These are phyloP conservation scores for Spilogale gracilis DNA, from an alignment of 2,113 vertebrate genomes.

Conservation along the genomic window DNA sequence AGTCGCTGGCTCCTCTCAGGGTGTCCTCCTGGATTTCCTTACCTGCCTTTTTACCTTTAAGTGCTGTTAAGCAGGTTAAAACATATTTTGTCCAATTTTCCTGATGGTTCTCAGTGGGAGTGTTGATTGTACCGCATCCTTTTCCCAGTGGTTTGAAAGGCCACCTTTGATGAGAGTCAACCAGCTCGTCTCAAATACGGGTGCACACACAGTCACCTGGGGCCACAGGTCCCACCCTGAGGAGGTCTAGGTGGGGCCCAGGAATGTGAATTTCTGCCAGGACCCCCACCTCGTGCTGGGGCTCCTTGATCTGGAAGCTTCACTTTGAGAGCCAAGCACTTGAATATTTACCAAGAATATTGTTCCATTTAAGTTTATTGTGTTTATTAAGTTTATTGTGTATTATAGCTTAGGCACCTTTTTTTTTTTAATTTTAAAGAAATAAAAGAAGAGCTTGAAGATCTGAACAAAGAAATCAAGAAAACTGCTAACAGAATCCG, in stretches of 20 bases:
- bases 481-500: slow-evolving; percentile 93
- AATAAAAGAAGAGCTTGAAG: slow-evolving; percentile 95
- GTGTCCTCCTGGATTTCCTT: not conserved
- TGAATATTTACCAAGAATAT: not conserved
- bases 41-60: not conserved
- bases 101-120: not conserved
- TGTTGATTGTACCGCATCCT: not conserved
- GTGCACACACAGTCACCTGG: not conserved
- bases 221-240: not conserved
- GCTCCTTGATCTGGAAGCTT: not conserved
- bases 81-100: not conserved
- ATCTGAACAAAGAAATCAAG: slow-evolving; percentile 95
- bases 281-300: not conserved
- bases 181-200: not conserved
- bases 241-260: not conserved
- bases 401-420: not conserved
- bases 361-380: not conserved
- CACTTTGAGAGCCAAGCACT: not conserved
- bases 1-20: not conserved
- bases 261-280: not conserved
- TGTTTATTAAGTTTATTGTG: too few relatives aligned
- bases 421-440: slow-evolving; percentile 84
- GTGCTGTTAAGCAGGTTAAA: not conserved
- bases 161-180: too few relatives aligned
- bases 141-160: not conserved